These are phyloP conservation scores for Theristicus caerulescens DNA, from an alignment of 2,113 vertebrate genomes.

Conservation along the genomic window DNA sequence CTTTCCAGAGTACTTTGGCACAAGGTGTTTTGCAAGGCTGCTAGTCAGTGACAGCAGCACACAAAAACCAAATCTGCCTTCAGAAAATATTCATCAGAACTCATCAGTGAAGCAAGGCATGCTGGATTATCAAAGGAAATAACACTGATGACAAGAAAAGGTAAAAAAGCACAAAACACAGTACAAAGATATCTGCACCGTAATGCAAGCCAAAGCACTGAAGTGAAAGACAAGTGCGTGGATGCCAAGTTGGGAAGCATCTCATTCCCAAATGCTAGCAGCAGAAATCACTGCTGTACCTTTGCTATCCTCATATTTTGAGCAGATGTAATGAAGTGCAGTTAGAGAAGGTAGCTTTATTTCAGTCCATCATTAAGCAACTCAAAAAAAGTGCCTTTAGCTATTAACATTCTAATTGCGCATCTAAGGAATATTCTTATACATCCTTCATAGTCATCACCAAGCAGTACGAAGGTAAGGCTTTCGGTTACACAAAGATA, in stretches of 20 bases:
- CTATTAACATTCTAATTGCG: background rate
- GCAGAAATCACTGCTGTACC: background rate
- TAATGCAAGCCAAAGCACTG: background rate
- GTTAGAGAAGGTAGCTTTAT: background rate
- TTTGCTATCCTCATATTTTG: background rate
- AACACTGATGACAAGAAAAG: background rate
- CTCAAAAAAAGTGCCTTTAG: background rate
- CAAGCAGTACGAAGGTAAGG: accelerated
- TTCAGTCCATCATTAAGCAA: background rate
- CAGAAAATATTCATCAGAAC: background rate
- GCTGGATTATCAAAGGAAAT: background rate
- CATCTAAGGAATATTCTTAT: background rate
- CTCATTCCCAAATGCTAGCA: background rate
- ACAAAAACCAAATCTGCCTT: background rate
- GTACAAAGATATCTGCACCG: background rate
- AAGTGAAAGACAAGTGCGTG: background rate
- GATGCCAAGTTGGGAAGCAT: background rate
- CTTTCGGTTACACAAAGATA: background rate
- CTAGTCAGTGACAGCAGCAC: background rate
- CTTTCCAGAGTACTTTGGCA: background rate
- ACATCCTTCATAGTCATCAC: background rate
- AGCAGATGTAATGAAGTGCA: background rate
- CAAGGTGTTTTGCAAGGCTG: background rate
- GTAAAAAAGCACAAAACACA: background rate
- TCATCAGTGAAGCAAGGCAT: background rate